Evolutionary conservation across 1,140 invertebrate species (phyloP), one percentile per base, ranked within the genome.

Genomic region (Polypedilum pembai): DNA sequence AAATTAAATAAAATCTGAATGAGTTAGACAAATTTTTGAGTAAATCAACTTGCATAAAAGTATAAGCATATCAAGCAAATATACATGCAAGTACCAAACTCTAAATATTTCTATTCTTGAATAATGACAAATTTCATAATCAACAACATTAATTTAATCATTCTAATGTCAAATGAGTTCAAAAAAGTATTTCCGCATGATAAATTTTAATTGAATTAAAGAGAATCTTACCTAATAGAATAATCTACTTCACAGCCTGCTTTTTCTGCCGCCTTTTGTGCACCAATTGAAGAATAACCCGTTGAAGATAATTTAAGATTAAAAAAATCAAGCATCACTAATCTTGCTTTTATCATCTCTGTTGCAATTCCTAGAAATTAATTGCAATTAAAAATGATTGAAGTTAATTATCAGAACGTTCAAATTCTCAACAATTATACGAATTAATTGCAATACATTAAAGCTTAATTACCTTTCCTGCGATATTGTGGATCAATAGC

Each of bases 311-410:
- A 8, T 20, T 69, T 20, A 5, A 69, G 20, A 69, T 69, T 8
- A 69, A 8, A 69, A 69, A 7, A 20, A 1, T 69, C 15, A 5
- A 69, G 20, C 18, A 69, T 69, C 20, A 8, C 4, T 10, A 8
- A 10, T 69, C 65, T 69, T 20, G 65, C 65, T 20, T 69, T 69
- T 18, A 69, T 69, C 18, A 69, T 69, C 18, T 69, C 65, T 18
- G 65, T 69, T 5, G 65, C 65, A 18, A 69, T 7, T 10, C 65
- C 65, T 69, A 20, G 7, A 15, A 66, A 2, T 66, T n/a, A 20
- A 66, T 15, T 33, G 24, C 24, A 1, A 33, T 33, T 33, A 5
- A 33, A 33, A 33, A 33, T 33, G 24, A 33, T 33, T 33, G 5
- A 33, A 33, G 24, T 33, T 33, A 33, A 33, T 33, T 33, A 33